Conservation (phyloP, 2,888 invertebrate species). For the Papilio protenor region DNA sequence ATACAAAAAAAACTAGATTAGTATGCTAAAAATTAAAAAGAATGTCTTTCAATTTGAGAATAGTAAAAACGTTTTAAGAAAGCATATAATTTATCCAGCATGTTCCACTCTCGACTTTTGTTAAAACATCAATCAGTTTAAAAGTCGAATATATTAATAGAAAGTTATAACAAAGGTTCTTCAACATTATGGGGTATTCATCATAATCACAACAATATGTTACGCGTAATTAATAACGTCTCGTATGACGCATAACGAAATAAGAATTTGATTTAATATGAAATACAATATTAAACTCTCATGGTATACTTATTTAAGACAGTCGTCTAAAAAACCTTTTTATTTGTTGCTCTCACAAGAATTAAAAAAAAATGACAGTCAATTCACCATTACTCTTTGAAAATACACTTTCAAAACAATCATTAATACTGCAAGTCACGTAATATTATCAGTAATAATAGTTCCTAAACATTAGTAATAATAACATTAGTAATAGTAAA, state of each 20-base stretch:
- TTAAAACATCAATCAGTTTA: not conserved
- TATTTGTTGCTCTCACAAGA: not conserved
- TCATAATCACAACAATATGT: constrained; percentile 13
- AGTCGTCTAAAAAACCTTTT: not conserved
- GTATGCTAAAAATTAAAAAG: no score
- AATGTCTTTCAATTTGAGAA: no score
- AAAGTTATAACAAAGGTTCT: constrained; percentile 8
- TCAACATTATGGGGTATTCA: not conserved
- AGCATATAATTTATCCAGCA: not conserved
- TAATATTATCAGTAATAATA: no score
- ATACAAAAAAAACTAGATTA: no score
- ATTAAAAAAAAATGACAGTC: no score
- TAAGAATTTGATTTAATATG: not conserved
- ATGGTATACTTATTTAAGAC: not conserved
- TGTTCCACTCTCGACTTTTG: not conserved
- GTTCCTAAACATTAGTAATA: no score
- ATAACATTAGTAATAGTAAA: no score
- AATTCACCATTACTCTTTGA: not conserved
- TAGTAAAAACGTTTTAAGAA: no score
- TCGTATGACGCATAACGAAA: not conserved
- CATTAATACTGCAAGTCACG: no score
- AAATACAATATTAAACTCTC: not conserved
- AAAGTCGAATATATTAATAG: not conserved
- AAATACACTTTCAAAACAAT: not conserved
- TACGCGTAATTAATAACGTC: constrained; percentile 9